A percentile compares a stretch with the other conserved stretches of the same genome.
These are phyloP conservation scores for Leguminivora glycinivorella DNA, from an alignment of 1,140 invertebrate genomes.

Conservation along the genomic window DNA sequence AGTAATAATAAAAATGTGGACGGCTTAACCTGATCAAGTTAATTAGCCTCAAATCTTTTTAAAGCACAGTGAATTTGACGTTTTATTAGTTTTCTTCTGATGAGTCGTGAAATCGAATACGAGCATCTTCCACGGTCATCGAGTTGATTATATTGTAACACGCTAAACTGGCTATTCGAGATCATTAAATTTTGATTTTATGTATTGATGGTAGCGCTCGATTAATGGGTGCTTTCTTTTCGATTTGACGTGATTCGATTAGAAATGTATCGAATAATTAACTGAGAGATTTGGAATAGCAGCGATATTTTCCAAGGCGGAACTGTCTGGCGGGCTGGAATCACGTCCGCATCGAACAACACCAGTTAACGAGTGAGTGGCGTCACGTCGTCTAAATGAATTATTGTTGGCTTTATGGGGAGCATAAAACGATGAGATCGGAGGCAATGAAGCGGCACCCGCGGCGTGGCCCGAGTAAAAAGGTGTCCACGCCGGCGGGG, in stretches of 20 bases:
- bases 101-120: constrained; percentile 26
- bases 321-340: constrained; percentile 41
- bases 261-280: constrained; percentile 17
- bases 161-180: constrained; percentile 25
- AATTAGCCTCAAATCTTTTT: constrained; percentile 24
- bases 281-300: constrained; percentile 4
- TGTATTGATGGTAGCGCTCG: constrained; percentile 21
- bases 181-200: constrained; percentile 29
- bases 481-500: constrained; percentile 68
- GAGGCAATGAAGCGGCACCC: constrained; percentile 76
- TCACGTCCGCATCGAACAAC: constrained; percentile 57
- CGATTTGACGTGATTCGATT: constrained; percentile 7
- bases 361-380: constrained; percentile 74
- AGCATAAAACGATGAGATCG: constrained; percentile 76
- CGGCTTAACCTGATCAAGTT: constrained; percentile 20
- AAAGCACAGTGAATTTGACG: constrained; percentile 23
- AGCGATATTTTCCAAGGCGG: constrained; percentile 28
- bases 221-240: constrained; percentile 27
- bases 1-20: constrained; percentile 11
- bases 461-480: constrained; percentile 69
- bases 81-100: constrained; percentile 28
- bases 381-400: constrained; percentile 78
- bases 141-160: constrained; percentile 26
- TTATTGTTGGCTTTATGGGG: constrained; percentile 77
- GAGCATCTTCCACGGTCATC: constrained; percentile 17